phyloP scores from a whole-genome alignment of 2,888 invertebrate species.

The Meiosimyza platycephala region DNA sequence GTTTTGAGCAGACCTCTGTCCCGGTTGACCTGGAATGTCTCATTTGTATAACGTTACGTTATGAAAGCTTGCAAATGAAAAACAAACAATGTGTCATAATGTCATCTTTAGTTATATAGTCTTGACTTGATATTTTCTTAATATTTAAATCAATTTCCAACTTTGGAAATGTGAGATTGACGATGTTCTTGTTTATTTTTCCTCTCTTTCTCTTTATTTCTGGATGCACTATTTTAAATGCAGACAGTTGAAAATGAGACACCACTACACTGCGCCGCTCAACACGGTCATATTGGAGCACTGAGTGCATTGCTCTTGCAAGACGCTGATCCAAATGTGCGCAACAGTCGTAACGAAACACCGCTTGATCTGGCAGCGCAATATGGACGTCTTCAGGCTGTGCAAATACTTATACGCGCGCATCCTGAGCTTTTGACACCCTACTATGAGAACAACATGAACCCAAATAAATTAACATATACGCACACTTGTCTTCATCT shows the following conservation, averaged over 20 bases:
- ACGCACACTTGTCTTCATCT: constrained; percentile 90
- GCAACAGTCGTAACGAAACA: constrained; percentile 89
- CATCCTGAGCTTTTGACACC: constrained; percentile 85
- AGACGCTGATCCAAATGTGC: constrained; percentile 88
- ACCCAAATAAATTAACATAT: background rate
- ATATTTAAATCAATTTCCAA: too few relatives aligned
- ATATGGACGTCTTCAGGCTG: constrained; percentile 86
- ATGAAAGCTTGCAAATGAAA: too few relatives aligned
- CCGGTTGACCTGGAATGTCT: too few relatives aligned
- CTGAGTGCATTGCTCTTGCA: constrained; percentile 84
- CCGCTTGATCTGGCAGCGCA: constrained; percentile 95
- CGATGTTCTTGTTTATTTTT: too few relatives aligned
- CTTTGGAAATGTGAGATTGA: too few relatives aligned
- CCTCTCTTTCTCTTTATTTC: too few relatives aligned
- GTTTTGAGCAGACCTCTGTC: too few relatives aligned
- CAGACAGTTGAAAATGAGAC: constrained; percentile 92
- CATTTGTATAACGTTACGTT: too few relatives aligned
- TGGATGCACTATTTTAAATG: constrained; percentile 17
- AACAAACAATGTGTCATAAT: too few relatives aligned
- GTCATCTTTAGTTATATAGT: too few relatives aligned
- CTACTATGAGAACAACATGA: constrained; percentile 58
- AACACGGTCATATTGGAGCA: constrained; percentile 90
- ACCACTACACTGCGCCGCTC: constrained; percentile 91
- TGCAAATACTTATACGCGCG: constrained; percentile 84
- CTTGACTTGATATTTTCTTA: background rate